phyloP scores from a whole-genome alignment of 2,888 invertebrate genomes.

The Uloborus plumipes region DNA sequence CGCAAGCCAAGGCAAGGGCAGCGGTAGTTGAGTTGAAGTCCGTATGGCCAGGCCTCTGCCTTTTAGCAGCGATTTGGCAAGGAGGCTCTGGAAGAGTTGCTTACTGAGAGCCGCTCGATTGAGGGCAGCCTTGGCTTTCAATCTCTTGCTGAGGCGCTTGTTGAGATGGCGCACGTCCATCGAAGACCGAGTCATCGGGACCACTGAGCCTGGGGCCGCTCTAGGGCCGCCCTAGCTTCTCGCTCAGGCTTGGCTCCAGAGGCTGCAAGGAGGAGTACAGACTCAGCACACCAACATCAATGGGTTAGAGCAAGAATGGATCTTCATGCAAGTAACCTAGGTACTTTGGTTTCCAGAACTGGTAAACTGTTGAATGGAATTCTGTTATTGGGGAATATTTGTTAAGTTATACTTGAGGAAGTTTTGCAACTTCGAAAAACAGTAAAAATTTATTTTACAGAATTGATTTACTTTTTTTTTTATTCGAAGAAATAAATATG shows the following conservation, averaged over 20 bases:
- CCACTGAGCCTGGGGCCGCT: constrained; percentile 45
- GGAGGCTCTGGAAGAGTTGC: constrained; percentile 58
- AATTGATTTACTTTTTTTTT: too few relatives aligned
- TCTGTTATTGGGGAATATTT: too few relatives aligned
- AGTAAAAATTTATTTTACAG: too few relatives aligned
- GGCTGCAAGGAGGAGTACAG: constrained; percentile 47
- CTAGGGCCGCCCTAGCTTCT: constrained; percentile 53
- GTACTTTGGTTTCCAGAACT: constrained; percentile 23
- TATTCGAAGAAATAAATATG: too few relatives aligned
- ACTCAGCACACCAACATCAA: constrained; percentile 14
- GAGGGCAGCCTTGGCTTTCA: constrained; percentile 61
- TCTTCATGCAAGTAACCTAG: background rate
- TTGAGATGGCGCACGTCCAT: constrained; percentile 64
- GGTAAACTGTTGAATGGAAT: background rate
- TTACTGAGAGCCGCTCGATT: constrained; percentile 56
- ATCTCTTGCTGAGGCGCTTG: constrained; percentile 63
- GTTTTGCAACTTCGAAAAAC: too few relatives aligned
- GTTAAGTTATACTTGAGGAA: too few relatives aligned
- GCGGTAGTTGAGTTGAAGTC: constrained; percentile 50
- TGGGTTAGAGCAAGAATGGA: too few relatives aligned
- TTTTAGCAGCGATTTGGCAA: constrained; percentile 61
- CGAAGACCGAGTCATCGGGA: constrained; percentile 62
- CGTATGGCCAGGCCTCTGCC: constrained; percentile 59
- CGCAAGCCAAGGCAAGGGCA: constrained; percentile 61
- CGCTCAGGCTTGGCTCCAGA: constrained; percentile 54